Percentiles rank a stretch among this genome's conserved stretches.
Conservation (phyloP, 1,140 invertebrate genomes). For the Varroa destructor region DNA sequence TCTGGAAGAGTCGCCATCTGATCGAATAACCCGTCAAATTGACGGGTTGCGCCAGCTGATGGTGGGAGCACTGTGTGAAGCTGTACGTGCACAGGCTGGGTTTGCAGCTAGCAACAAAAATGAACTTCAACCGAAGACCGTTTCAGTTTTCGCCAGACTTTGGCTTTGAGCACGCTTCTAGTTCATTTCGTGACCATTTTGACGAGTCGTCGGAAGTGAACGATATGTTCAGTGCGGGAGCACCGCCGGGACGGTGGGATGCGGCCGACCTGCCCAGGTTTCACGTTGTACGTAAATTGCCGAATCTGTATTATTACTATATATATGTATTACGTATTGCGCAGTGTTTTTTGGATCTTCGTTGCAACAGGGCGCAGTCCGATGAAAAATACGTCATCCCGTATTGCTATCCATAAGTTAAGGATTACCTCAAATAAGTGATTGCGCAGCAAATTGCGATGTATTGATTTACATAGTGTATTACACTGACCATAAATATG, state of each 20-base stretch:
- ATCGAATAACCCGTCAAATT: not conserved
- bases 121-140: constrained; percentile 25
- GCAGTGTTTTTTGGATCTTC: not conserved
- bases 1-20: too few relatives aligned
- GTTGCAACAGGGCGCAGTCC: not conserved
- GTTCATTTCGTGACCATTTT: constrained; percentile 1
- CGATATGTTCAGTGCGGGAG: constrained; percentile 21
- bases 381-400: too few relatives aligned
- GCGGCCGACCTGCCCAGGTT: constrained; percentile 8
- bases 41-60: constrained; percentile 22
- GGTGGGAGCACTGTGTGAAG: not conserved
- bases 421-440: too few relatives aligned
- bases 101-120: constrained; percentile 26
- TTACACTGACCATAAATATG: too few relatives aligned
- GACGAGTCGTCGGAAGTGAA: not conserved
- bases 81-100: not conserved
- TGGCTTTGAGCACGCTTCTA: not conserved
- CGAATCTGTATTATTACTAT: too few relatives aligned
- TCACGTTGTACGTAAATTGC: not conserved
- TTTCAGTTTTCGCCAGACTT: constrained; percentile 27
- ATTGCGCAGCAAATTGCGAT: too few relatives aligned
- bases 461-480: too few relatives aligned
- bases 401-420: too few relatives aligned
- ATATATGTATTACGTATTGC: not conserved
- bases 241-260: not conserved